phyloP scores from a whole-genome alignment of 1,140 invertebrate species.

The Macrostomum lignano region DNA sequence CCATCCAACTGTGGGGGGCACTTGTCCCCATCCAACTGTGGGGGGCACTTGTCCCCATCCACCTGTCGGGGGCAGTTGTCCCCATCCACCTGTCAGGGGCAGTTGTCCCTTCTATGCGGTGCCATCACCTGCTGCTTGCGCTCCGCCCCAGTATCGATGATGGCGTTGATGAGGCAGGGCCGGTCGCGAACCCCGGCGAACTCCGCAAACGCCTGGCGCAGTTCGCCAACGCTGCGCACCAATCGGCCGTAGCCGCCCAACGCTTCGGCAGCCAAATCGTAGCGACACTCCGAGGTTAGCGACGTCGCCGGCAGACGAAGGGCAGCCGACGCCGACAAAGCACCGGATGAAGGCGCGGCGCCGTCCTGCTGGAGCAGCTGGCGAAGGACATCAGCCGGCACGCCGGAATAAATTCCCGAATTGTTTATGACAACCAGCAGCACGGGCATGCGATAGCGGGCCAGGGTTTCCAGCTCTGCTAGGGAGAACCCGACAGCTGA shows the following conservation, averaged over 20 bases:
- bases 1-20: too few species aligned
- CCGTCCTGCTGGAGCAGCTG: neutral
- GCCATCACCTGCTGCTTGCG: slow-evolving; percentile 54
- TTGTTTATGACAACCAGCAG: slow-evolving; percentile 76
- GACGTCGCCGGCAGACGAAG: slow-evolving; percentile 43
- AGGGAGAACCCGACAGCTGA: slow-evolving; percentile 86
- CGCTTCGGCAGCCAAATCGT: slow-evolving; percentile 61
- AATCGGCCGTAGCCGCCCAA: slow-evolving; percentile 50
- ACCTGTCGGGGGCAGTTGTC: too few species aligned
- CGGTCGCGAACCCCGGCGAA: slow-evolving; percentile 36
- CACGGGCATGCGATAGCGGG: slow-evolving; percentile 60
- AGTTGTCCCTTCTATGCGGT: too few species aligned
- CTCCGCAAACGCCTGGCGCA: slow-evolving; percentile 38
- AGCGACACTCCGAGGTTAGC: slow-evolving; percentile 43
- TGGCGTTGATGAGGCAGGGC: slow-evolving; percentile 60
- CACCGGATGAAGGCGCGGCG: neutral
- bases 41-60: too few species aligned
- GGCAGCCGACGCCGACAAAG: neutral
- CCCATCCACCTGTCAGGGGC: too few species aligned
- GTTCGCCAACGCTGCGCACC: slow-evolving; percentile 42
- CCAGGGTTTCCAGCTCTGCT: slow-evolving; percentile 68
- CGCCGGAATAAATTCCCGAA: slow-evolving; percentile 63
- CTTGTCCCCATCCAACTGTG: too few species aligned
- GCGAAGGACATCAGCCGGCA: slow-evolving; percentile 15
- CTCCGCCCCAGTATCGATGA: slow-evolving; percentile 55